Base-by-base conservation (phyloP, 2,888 invertebrate genomes). In the Torymus auratus region DNA sequence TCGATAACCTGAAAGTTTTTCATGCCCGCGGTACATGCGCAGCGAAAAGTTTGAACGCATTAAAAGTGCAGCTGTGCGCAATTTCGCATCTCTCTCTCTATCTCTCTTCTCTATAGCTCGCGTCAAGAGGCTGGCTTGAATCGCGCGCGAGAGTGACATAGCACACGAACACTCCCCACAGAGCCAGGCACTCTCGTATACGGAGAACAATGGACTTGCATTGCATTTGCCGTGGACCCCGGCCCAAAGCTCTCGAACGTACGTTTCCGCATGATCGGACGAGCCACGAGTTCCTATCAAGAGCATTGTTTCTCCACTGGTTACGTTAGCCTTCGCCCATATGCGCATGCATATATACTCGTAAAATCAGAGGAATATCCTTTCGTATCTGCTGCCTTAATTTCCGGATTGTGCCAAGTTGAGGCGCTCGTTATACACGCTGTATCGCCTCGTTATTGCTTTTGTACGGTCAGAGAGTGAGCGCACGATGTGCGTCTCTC, bases 1-100 rank as follows among this genome's bases (percentile, higher is more conserved):
- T 13, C 55, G 70, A 75, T 75, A 75, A 65, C 70, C 14, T 58
- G 58, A 69, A 74, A 80, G 52, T 65, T 65, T 65, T n/a, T 41
- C 71, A 41, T 10, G 17, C 3, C 14, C 4, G 3, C 0, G 14
- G 28, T 28, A 28, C 28, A 28, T 15, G 20, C 56, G 10, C 15
- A 60, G 14, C 17, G 20, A 11, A 55, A 74, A 70, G n/a, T 78
- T 67, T 55, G 23, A 72, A 41, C 65, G 70, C 65, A 70, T 80
- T 69, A 55, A 75, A 80, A 74, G 60, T 80, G 56, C 65, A 70
- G 61, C 61, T 73, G 64, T 55, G 76, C 28, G 28, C 76, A 77
- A 55, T 70, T 77, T 69, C 60, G 10, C 14, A 20, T 52, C 52
- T 4, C 3, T 28, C 28, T 4, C 28, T 28, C 28, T 28, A 7